Base-by-base conservation (phyloP, 2,888 invertebrate genomes). In the Venustoraphidia nigricollis region DNA sequence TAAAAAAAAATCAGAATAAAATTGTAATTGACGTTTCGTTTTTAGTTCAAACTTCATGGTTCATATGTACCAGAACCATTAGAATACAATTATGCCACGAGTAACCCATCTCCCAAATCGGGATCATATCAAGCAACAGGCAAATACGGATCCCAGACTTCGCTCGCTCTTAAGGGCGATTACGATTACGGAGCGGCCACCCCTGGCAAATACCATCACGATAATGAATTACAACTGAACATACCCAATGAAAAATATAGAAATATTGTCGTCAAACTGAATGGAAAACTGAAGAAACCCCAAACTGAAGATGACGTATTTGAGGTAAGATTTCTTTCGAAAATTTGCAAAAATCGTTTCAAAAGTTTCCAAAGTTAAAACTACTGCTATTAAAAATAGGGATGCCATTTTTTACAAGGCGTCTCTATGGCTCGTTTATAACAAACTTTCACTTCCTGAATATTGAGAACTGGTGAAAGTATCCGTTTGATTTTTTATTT, bases 161-260 rank as follows among this genome's bases (percentile, higher is more conserved):
- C 59, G 13, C 57, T 64, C 2, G 73, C 72, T 42, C 2, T 67
- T 0, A 63, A 63, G 44, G 76, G 75, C 8, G 65, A 67, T 10
- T 65, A 59, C 42, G 64, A 70, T 42, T 36, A 63, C 2, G 62
- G 62, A 14, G 48, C 62, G 11, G 56, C 63, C 0, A 59, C 67
- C 1, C 63, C 64, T 3, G 64, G 61, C 54, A 75, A 77, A 36
- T 60, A 61, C 34, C 59, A 66, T 3, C 68, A 72, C n/a, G 73
- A 77, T 34, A 51, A 66, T 38, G 62, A 66, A 0, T 14, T 75
- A 0, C 67, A 70, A 5, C 9, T 80, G 0, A 67, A 71, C 14
- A 60, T 79, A 17, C 79, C 81, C 0, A 69, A 72, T 46, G 73
- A 78, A 1, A 71, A 71, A 38, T 64, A 79, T 0, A 78, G 75